Percentiles rank a stretch among this genome's conserved stretches.
phyloP scores from a whole-genome alignment of 2,888 invertebrate species.

The Drosophila pseudotakahashii region DNA sequence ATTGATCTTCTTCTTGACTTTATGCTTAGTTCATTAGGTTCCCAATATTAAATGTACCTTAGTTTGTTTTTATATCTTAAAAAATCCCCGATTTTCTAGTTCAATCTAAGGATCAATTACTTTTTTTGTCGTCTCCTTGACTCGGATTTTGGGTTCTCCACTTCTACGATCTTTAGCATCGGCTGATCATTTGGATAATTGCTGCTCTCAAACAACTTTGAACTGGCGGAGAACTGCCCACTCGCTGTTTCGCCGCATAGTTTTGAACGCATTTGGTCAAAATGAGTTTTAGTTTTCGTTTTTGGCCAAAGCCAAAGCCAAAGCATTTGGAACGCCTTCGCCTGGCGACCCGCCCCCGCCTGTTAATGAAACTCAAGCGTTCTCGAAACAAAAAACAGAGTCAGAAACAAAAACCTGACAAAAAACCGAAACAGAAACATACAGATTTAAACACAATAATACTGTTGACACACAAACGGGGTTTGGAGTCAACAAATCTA shows the following conservation, averaged over 20 bases:
- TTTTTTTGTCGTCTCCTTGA: slow-evolving; percentile 11
- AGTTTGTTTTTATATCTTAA: no score
- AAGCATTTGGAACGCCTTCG: slow-evolving; percentile 47
- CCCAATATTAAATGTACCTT: no score
- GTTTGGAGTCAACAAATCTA: slow-evolving; percentile 32
- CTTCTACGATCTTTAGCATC: slow-evolving; percentile 9
- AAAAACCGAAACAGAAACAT: slow-evolving; percentile 21
- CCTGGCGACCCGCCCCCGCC: slow-evolving; percentile 39
- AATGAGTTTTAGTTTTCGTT: slow-evolving; percentile 69
- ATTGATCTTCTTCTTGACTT: no score
- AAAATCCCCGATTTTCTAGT: background rate
- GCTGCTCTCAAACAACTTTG: slow-evolving; percentile 38
- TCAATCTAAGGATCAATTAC: slow-evolving; percentile 4
- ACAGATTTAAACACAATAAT: slow-evolving; percentile 30
- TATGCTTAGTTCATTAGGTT: no score
- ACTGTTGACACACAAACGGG: slow-evolving; percentile 43
- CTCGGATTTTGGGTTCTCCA: slow-evolving; percentile 12
- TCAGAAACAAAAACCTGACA: slow-evolving; percentile 7
- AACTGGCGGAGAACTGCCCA: slow-evolving; percentile 41
- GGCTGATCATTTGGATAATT: slow-evolving; percentile 32
- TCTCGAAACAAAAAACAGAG: slow-evolving; percentile 45
- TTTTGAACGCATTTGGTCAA: slow-evolving; percentile 70
- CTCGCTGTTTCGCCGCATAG: slow-evolving; percentile 45
- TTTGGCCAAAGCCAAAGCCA: slow-evolving; percentile 60
- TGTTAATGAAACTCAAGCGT: slow-evolving; percentile 51